phyloP scores from a whole-genome alignment of 1,140 invertebrate genomes.

The Leptinotarsa texana region DNA sequence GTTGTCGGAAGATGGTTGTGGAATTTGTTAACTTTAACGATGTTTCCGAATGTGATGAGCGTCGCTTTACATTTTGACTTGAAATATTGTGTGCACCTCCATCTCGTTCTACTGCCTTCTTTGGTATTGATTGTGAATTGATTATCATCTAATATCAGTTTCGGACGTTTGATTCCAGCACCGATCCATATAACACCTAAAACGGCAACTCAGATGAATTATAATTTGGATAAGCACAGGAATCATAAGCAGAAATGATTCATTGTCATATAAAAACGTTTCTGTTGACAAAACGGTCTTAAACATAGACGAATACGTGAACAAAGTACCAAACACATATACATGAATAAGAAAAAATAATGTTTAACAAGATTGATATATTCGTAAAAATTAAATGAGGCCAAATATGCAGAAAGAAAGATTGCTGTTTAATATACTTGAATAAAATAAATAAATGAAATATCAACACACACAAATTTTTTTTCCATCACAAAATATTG shows the following conservation, averaged over 20 bases:
- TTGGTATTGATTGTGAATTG: slow-evolving; percentile 36
- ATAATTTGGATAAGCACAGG: no score
- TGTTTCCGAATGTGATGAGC: slow-evolving; percentile 36
- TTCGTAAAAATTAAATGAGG: no score
- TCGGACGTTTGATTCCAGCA: slow-evolving; percentile 36
- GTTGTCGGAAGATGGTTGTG: slow-evolving; percentile 39
- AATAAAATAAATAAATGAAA: no score
- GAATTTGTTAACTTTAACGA: slow-evolving; percentile 32
- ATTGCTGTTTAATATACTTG: no score
- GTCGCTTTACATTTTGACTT: slow-evolving; percentile 40
- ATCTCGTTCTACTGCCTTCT: slow-evolving; percentile 31
- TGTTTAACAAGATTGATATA: no score
- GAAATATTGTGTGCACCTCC: slow-evolving; percentile 40
- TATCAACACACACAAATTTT: no score
- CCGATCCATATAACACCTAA: slow-evolving; percentile 41
- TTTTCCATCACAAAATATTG: no score
- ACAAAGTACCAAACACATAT: no score
- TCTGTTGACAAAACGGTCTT: neutral
- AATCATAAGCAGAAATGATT: no score
- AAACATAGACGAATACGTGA: neutral
- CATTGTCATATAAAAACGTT: no score
- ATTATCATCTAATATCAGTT: slow-evolving; percentile 38
- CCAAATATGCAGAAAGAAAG: no score
- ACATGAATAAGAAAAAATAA: no score
- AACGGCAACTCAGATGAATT: neutral